Evolutionary conservation across 2,888 invertebrate species (phyloP).

Genomic region (Autographa gamma): DNA sequence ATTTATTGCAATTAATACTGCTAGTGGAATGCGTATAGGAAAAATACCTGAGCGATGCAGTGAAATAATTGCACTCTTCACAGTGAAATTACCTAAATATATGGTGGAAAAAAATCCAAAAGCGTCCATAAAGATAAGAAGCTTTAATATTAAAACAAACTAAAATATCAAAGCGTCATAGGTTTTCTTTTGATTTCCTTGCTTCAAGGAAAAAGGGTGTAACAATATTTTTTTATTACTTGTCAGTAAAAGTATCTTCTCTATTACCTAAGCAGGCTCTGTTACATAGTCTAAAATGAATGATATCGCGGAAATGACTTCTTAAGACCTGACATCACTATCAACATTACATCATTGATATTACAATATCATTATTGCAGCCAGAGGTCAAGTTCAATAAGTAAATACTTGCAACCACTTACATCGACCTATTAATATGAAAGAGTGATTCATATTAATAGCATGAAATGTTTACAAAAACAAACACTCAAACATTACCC

Average conservation of each 20-base stretch:
- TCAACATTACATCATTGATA: constrained; percentile 21
- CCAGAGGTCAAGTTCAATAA: constrained; percentile 9
- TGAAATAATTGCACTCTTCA: too few species aligned
- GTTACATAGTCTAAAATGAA: neutral
- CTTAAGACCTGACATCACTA: constrained; percentile 16
- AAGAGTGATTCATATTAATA: neutral
- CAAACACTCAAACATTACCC: neutral
- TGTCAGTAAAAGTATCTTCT: too few species aligned
- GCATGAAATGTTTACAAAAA: neutral
- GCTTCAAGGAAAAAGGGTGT: too few species aligned
- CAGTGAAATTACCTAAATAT: too few species aligned
- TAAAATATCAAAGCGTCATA: too few species aligned
- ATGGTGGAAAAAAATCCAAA: too few species aligned
- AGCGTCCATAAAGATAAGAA: too few species aligned
- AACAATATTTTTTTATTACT: too few species aligned
- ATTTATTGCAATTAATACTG: neutral
- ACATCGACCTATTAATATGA: neutral
- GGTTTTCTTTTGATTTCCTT: too few species aligned
- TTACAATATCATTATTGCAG: constrained; percentile 10
- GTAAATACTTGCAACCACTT: neutral
- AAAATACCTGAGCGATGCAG: too few species aligned
- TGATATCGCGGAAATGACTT: constrained; percentile 3
- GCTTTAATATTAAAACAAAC: too few species aligned
- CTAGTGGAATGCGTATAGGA: neutral
- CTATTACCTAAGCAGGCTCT: too few species aligned